Percentiles rank a stretch among this genome's conserved stretches.
These are phyloP conservation scores for Campopleginae sp. DNA, from an alignment of 2,888 invertebrate genomes.

Conservation along the genomic window DNA sequence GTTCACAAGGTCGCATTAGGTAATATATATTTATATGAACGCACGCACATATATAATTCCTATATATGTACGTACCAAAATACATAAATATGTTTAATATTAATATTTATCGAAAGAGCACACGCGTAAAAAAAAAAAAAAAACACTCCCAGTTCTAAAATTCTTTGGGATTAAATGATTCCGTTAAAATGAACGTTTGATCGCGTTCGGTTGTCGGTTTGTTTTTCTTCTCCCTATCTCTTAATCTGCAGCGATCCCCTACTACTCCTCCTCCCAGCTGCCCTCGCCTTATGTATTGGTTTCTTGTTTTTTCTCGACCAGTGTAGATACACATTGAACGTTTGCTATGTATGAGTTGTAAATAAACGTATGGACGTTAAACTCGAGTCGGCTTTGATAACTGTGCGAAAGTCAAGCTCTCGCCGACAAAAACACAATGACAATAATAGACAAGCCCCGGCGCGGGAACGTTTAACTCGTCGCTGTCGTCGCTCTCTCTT, in stretches of 20 bases:
- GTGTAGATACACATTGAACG: constrained; percentile 14
- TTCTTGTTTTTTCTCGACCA: not conserved
- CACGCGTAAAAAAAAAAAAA: constrained; percentile 2
- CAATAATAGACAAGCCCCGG: constrained; percentile 64
- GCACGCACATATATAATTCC: not conserved
- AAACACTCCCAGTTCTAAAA: constrained; percentile 27
- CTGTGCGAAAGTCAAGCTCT: constrained; percentile 45
- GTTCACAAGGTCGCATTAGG: constrained; percentile 69
- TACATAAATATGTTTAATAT: not conserved
- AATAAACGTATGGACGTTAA: constrained; percentile 5
- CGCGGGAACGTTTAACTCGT: constrained; percentile 66
- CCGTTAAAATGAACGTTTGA: not conserved
- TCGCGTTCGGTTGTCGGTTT: not conserved
- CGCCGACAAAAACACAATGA: constrained; percentile 61
- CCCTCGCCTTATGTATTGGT: constrained; percentile 12
- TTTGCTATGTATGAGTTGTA: not conserved
- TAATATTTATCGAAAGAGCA: constrained; percentile 19
- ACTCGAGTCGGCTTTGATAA: constrained; percentile 31
- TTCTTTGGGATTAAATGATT: not conserved
- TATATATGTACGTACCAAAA: not conserved
- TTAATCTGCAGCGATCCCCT: constrained; percentile 6
- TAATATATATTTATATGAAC: constrained; percentile 28
- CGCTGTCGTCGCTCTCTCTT: constrained; percentile 65
- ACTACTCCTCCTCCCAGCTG: constrained; percentile 4
- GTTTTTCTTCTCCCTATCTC: constrained; percentile 3